phyloP scores from a whole-genome alignment of 2,797 vertebrate species.

The Sebastes taczanowskii region DNA sequence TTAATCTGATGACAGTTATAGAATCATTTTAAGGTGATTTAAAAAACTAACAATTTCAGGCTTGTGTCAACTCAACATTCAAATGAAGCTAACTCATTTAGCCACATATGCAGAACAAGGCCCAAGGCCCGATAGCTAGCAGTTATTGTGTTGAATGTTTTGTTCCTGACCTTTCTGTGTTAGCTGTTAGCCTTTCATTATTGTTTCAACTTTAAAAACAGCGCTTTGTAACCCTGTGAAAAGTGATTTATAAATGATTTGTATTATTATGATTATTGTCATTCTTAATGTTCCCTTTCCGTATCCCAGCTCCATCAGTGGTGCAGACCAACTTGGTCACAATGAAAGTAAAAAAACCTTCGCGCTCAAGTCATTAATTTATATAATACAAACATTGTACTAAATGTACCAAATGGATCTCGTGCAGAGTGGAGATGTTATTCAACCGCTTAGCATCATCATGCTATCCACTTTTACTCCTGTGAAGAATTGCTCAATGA shows the following conservation, averaged over 20 bases:
- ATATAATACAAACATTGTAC: constrained; percentile 75
- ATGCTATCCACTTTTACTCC: constrained; percentile 66
- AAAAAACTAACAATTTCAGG: neutral
- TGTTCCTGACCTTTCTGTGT: neutral
- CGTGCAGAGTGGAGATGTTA: constrained; percentile 65
- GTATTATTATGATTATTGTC: neutral
- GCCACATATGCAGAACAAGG: neutral
- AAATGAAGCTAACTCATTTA: neutral
- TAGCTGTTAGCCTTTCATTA: neutral
- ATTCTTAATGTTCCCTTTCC: neutral
- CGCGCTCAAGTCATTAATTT: constrained; percentile 7
- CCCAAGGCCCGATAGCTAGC: neutral
- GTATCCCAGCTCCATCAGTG: neutral
- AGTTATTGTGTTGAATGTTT: neutral
- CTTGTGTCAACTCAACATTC: neutral
- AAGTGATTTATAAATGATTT: neutral
- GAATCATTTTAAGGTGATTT: neutral
- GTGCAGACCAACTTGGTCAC: neutral
- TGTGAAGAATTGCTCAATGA: constrained; percentile 80
- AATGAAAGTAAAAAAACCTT: constrained; percentile 10
- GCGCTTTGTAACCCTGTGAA: neutral
- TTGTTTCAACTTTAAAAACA: neutral
- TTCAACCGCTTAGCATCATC: constrained; percentile 66
- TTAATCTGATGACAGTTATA: neutral
- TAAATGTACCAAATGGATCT: constrained; percentile 50